phyloP scores from a whole-genome alignment of 2,888 invertebrate species.

The Rhynchonema sp. region DNA sequence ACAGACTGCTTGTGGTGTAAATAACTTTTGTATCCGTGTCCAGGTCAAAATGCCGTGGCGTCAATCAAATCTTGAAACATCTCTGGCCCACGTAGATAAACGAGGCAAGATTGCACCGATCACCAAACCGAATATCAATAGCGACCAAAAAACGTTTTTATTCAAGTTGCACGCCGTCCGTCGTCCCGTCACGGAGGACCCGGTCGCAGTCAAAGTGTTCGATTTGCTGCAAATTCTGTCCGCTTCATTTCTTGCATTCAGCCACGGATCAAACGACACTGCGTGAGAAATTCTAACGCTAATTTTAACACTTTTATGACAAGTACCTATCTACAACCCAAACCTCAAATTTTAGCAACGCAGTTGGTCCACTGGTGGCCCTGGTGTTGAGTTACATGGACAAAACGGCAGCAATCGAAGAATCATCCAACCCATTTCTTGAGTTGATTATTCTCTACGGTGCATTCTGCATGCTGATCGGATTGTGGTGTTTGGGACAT shows the following conservation, averaged over 20 bases:
- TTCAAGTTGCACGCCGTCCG: neutral
- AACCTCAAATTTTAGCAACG: conserved; percentile 10
- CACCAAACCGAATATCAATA: too few relatives aligned
- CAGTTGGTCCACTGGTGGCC: conserved; percentile 18
- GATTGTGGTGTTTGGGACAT: conserved; percentile 9
- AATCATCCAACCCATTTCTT: neutral
- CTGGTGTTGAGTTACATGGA: conserved; percentile 12
- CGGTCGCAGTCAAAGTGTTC: conserved; percentile 10
- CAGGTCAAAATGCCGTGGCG: too few relatives aligned
- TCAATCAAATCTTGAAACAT: too few relatives aligned
- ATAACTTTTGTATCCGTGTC: too few relatives aligned
- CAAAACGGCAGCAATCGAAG: neutral
- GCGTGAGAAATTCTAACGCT: conserved; percentile 11
- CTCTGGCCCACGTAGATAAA: too few relatives aligned
- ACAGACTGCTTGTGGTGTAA: too few relatives aligned
- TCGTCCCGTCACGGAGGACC: conserved; percentile 3
- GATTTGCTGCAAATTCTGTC: conserved; percentile 75
- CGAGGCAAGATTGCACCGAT: too few relatives aligned
- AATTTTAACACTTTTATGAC: too few relatives aligned
- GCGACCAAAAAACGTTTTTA: neutral
- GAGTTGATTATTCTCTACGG: conserved; percentile 7
- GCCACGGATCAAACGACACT: conserved; percentile 69
- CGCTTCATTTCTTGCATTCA: conserved; percentile 88
- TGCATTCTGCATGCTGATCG: conserved; percentile 8
- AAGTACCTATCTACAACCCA: neutral